Conservation (phyloP, 1,140 invertebrate species). For the Cylas formicarius region DNA sequence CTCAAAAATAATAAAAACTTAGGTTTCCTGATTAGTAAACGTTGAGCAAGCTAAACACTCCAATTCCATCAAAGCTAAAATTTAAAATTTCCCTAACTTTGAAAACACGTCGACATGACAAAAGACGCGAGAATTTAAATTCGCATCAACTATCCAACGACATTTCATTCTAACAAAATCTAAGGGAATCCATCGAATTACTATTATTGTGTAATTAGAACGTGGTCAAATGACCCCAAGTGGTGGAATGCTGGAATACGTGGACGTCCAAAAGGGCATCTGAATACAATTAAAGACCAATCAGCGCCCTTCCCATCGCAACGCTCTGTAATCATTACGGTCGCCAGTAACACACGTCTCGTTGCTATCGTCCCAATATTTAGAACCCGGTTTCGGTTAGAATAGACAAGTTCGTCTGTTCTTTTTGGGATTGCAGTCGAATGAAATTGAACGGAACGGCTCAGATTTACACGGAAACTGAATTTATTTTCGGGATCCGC, state of each 20-base stretch:
- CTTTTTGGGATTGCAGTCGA: constrained; percentile 1
- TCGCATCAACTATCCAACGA: too few species aligned
- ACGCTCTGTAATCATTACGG: constrained; percentile 17
- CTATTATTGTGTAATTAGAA: constrained; percentile 25
- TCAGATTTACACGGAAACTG: background rate
- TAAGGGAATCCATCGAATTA: constrained; percentile 18
- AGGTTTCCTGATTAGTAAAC: too few species aligned
- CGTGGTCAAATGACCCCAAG: constrained; percentile 16
- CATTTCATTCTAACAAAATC: constrained; percentile 19
- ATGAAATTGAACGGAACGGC: background rate
- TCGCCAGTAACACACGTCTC: constrained; percentile 7
- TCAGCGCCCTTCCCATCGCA: constrained; percentile 22
- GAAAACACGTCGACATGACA: too few species aligned
- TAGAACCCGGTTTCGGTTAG: constrained; percentile 9
- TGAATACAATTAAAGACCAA: constrained; percentile 29
- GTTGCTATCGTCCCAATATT: constrained; percentile 12
- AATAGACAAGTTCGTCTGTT: constrained; percentile 1
- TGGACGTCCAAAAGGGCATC: constrained; percentile 21
- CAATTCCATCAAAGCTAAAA: too few species aligned
- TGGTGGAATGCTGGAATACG: constrained; percentile 22
- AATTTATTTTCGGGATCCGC: background rate
- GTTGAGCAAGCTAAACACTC: too few species aligned
- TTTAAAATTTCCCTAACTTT: too few species aligned
- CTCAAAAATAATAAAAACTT: too few species aligned
- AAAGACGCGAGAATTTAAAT: too few species aligned